phyloP scores from a whole-genome alignment of 2,113 vertebrate genomes.

The Phocoena phocoena region DNA sequence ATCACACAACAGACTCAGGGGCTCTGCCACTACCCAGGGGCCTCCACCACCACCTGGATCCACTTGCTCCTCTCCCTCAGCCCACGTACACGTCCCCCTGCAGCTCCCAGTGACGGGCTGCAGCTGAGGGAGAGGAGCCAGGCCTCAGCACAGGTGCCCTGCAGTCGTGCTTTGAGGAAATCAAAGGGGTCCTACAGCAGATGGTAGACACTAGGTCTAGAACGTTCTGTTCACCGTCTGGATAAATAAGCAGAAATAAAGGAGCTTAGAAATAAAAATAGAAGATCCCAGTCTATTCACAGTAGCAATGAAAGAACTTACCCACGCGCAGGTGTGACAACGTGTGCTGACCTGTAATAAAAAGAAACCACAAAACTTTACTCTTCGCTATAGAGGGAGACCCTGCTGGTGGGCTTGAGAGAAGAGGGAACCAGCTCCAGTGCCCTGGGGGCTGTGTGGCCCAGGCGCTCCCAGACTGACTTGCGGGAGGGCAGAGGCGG shows the following conservation, averaged over 20 bases:
- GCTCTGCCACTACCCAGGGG: neutral
- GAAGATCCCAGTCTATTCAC: neutral
- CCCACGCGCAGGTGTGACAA: too few relatives aligned
- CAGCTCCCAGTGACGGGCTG: neutral
- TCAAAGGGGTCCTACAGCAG: neutral
- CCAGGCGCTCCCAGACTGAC: neutral
- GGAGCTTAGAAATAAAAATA: neutral
- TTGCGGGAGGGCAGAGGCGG: neutral
- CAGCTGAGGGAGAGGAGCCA: too few relatives aligned
- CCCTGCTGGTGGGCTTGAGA: neutral
- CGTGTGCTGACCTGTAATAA: neutral
- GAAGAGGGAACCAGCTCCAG: neutral
- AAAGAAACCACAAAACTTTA: neutral
- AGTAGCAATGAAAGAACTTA: neutral
- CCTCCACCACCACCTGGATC: neutral
- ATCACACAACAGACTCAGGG: neutral
- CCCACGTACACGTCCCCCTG: neutral
- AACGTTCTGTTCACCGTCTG: neutral
- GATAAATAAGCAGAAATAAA: neutral
- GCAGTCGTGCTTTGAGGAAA: neutral
- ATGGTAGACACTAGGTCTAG: neutral
- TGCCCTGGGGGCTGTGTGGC: neutral
- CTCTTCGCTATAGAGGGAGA: neutral
- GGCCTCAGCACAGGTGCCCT: neutral
- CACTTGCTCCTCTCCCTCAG: neutral